Base-by-base conservation (phyloP, 2,113 vertebrate species). In the Triplophysa tibetana region DNA sequence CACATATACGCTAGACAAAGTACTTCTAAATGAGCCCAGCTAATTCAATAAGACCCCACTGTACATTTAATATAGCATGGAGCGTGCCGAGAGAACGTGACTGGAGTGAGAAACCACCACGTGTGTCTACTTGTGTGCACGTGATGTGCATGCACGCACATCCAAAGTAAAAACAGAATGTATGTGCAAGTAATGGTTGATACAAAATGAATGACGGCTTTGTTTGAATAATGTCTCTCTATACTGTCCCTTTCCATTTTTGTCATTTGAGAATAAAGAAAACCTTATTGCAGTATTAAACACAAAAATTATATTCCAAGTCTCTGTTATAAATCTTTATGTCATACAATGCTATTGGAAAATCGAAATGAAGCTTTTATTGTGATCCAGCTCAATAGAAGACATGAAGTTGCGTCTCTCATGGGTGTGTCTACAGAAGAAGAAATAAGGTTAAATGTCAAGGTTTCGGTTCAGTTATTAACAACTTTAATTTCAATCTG, bases 31-130 rank as follows among this genome's bases (percentile, higher is more conserved):
- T 72, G 54, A 75, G 75, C 72, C 58, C 8, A 11, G 69, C 70
- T 82, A 84, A 84, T 84, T 81, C 68, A 83, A 67, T 84, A 80
- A 84, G 73, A 50, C 16, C 54, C 54, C 48, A 74, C 72, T 80
- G 74, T 70, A 83, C 77, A 80, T 70, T 80, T 85, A 82, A 83
- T 80, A 78, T 80, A 58, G 54, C 29, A 56, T 29, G 33, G 70
- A 65, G 58, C 61, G 73, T 83, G 56, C 41, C 56, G 65, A 69
- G 52, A 29, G 63, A 64, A 80, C 73, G 45, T 85, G 82, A 87
- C 74, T 24, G 26, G 72, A 78, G 56, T 81, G 56, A 78, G 68
- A 85, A 79, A 54, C 70, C 54, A 60, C 65, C 19, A 78, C 9
- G 48, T 80, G 38, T 60, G 58, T 48, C 24, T 0, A 19, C 23